Conservation (phyloP, 2,888 invertebrate species). For the Ephialtes manifestator region DNA sequence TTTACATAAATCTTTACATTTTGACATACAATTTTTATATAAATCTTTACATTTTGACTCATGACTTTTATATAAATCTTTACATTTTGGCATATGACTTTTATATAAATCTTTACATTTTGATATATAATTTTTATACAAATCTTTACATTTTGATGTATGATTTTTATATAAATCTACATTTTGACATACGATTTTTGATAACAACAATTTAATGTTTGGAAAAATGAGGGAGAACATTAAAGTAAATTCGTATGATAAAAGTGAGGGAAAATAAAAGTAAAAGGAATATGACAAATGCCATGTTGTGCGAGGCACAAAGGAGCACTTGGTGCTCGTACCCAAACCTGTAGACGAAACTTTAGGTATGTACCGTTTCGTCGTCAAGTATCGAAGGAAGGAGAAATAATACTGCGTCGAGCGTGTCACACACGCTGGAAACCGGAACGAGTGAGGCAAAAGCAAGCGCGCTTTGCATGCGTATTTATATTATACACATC, state of each 20-base stretch:
- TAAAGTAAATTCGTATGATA: background rate
- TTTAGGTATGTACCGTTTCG: slow-evolving; percentile 26
- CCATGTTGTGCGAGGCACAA: background rate
- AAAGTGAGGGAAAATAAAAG: slow-evolving; percentile 15
- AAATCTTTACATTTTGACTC: too few relatives aligned
- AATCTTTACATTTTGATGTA: too few relatives aligned
- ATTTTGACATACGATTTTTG: too few relatives aligned
- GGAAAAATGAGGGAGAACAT: background rate
- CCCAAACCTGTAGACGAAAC: slow-evolving; percentile 2
- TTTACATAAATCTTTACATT: too few relatives aligned
- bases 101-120: too few relatives aligned
- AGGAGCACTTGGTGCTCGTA: background rate
- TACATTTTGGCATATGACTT: too few relatives aligned
- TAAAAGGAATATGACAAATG: background rate
- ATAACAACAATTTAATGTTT: too few relatives aligned
- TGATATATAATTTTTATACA: too few relatives aligned
- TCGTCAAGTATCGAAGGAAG: slow-evolving; percentile 26
- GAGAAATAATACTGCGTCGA: slow-evolving; percentile 7
- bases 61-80: too few relatives aligned
- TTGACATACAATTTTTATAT: too few relatives aligned
- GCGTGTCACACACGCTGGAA: slow-evolving; percentile 35
- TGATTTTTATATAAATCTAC: too few relatives aligned
- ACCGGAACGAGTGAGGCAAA: slow-evolving; percentile 34
- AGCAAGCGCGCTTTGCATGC: background rate
- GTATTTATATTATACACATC: background rate